Conservation (phyloP, 1,140 invertebrate species). For the Mercenaria mercenaria region DNA sequence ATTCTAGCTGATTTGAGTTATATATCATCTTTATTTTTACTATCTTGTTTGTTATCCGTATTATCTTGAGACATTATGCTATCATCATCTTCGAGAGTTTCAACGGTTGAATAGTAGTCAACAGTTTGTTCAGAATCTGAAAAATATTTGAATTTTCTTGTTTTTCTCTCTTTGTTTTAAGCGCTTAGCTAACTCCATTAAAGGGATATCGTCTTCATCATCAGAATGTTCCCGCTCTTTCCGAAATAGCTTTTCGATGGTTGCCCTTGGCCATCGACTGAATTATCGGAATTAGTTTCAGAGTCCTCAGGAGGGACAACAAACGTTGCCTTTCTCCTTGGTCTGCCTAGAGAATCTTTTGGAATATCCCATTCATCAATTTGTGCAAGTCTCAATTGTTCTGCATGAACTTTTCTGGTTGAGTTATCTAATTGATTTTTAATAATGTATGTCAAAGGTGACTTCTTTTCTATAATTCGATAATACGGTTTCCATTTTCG, state of each 20-base stretch:
- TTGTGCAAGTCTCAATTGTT: conserved; percentile 19
- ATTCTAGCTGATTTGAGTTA: too few relatives aligned
- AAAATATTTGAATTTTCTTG: too few relatives aligned
- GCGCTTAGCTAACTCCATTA: conserved; percentile 5
- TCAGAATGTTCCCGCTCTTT: not conserved
- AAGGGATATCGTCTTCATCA: conserved; percentile 35
- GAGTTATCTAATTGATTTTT: conserved; percentile 42
- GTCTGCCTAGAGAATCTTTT: not conserved
- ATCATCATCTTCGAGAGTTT: too few relatives aligned
- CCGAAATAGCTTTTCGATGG: not conserved
- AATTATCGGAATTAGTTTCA: not conserved
- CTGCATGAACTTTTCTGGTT: not conserved
- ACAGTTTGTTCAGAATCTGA: too few relatives aligned
- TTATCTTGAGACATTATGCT: too few relatives aligned
- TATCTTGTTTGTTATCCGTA: too few relatives aligned
- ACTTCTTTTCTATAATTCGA: conserved; percentile 30
- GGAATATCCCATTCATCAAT: conserved; percentile 33
- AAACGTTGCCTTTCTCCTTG: not conserved
- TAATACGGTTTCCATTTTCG: conserved; percentile 45
- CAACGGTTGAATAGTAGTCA: too few relatives aligned
- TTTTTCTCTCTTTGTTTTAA: not conserved
- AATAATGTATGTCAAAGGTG: not conserved
- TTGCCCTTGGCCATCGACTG: not conserved
- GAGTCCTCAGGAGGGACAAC: conserved; percentile 8
- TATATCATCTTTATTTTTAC: too few relatives aligned